phyloP scores from a whole-genome alignment of 2,797 vertebrate genomes.

The Trachurus trachurus region DNA sequence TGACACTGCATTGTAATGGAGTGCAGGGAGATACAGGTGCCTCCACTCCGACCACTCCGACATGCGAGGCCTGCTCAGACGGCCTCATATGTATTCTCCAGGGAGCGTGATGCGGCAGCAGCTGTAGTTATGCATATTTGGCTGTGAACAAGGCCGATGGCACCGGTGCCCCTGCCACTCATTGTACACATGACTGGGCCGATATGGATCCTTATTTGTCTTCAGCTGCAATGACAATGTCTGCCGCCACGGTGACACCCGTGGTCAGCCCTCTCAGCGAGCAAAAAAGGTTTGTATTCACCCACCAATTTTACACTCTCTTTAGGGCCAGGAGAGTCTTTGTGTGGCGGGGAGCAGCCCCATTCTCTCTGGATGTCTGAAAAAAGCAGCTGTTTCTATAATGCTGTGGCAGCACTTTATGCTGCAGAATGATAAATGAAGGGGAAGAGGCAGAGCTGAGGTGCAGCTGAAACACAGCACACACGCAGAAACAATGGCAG shows the following conservation, averaged over 20 bases:
- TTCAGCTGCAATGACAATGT: conserved; percentile 74
- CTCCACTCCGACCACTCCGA: conserved; percentile 53
- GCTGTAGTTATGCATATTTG: conserved; percentile 79
- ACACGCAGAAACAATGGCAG: conserved; percentile 73
- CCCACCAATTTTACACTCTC: conserved; percentile 86
- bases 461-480: conserved; percentile 79
- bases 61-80: conserved; percentile 62
- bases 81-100: conserved; percentile 65
- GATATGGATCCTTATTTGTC: conserved; percentile 78
- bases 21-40: conserved; percentile 55
- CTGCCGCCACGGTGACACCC: conserved; percentile 72
- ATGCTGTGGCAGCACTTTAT: conserved; percentile 86
- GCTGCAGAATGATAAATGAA: conserved; percentile 91
- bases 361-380: conserved; percentile 77
- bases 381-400: conserved; percentile 95
- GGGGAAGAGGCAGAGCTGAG: conserved; percentile 76
- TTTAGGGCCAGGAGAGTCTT: conserved; percentile 79
- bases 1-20: conserved; percentile 49
- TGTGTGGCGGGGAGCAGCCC: conserved; percentile 77
- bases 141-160: conserved; percentile 52
- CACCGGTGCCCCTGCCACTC: conserved; percentile 57
- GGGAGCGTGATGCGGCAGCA: conserved; percentile 64
- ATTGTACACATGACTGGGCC: conserved; percentile 68
- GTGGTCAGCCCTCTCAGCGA: conserved; percentile 75
- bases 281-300: conserved; percentile 82